phyloP scores from a whole-genome alignment of 2,113 vertebrate genomes.

The Bos indicus region DNA sequence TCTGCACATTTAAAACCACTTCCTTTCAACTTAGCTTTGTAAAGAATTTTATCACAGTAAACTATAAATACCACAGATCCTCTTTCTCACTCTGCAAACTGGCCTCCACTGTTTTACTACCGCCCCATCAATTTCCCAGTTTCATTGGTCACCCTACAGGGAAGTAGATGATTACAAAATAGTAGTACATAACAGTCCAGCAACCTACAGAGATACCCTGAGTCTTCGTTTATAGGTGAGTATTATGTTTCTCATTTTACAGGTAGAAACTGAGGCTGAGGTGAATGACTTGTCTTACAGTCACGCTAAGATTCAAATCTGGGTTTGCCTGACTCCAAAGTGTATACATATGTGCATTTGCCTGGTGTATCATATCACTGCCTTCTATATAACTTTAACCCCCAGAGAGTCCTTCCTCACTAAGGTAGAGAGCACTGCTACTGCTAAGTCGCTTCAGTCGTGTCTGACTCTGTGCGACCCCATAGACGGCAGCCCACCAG shows the following conservation, averaged over 20 bases:
- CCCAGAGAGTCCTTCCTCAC: background rate
- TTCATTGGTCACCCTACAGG: background rate
- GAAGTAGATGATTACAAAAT: background rate
- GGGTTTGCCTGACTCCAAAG: background rate
- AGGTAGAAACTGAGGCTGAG: background rate
- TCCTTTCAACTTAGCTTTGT: slow-evolving; percentile 5
- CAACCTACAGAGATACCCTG: background rate
- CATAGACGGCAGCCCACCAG: too few relatives aligned
- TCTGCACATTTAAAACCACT: background rate
- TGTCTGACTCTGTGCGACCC: too few relatives aligned
- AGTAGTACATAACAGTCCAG: background rate
- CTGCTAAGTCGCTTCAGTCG: too few relatives aligned
- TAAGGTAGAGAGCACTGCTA: background rate
- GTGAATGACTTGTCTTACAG: background rate
- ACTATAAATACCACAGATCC: background rate
- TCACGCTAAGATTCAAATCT: background rate
- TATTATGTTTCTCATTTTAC: background rate
- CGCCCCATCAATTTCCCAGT: background rate
- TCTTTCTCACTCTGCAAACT: background rate
- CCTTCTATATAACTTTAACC: background rate
- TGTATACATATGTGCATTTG: background rate
- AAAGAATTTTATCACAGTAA: background rate
- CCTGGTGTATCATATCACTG: background rate
- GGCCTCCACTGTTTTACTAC: background rate
- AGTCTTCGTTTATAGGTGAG: background rate